Conservation (phyloP, 2,888 invertebrate species). For the Aleiodes testaceus region DNA sequence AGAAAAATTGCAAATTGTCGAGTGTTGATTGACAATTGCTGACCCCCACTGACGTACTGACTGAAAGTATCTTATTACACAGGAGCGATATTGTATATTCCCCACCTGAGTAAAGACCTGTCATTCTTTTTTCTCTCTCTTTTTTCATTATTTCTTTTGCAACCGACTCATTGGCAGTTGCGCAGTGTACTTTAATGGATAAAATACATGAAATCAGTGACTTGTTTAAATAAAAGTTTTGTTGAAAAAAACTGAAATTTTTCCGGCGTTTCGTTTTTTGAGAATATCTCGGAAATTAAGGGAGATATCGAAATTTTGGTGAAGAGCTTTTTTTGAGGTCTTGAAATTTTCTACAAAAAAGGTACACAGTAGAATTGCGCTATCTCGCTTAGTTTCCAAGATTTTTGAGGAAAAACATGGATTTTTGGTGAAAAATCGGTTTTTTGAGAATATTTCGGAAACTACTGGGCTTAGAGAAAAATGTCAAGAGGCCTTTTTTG, state of each 20-base stretch:
- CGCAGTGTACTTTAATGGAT: conserved; percentile 39
- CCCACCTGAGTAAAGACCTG: conserved; percentile 40
- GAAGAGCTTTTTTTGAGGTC: not conserved
- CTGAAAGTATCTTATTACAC: conserved; percentile 43
- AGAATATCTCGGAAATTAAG: no score
- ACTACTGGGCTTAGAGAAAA: no score
- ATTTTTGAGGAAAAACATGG: no score
- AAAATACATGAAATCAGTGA: conserved; percentile 33
- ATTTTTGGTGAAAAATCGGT: no score
- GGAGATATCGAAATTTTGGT: no score
- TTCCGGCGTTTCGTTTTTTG: no score
- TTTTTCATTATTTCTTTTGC: conserved; percentile 9
- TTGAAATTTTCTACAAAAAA: not conserved
- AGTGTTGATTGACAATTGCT: conserved; percentile 10
- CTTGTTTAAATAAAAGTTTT: not conserved
- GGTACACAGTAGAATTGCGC: no score
- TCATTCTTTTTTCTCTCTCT: conserved; percentile 37
- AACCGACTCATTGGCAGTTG: conserved; percentile 37
- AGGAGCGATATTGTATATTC: conserved; percentile 42
- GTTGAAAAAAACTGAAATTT: no score
- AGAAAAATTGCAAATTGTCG: not conserved
- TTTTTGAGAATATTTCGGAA: no score
- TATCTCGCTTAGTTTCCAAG: no score
- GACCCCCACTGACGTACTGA: conserved; percentile 49
- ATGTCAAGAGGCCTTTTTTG: no score